A percentile compares a stretch with the other conserved stretches of the same genome.
Evolutionary conservation across 2,113 vertebrate species (phyloP).

Genomic region (Anseranas semipalmata): DNA sequence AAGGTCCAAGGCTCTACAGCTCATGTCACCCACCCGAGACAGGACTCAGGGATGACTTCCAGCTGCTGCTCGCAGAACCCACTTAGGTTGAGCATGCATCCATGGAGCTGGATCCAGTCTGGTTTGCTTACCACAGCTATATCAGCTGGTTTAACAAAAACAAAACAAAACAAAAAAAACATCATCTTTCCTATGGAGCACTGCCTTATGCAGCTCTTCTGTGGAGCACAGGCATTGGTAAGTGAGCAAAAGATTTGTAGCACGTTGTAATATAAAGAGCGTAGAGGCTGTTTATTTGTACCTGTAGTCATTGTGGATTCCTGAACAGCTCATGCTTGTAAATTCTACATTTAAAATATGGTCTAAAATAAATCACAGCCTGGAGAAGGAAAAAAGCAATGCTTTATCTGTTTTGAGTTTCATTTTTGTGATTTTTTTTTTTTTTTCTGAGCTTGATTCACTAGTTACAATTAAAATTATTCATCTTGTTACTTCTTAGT

Average conservation of each 20-base stretch:
- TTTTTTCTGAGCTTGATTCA: not conserved
- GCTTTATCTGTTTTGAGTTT: not conserved
- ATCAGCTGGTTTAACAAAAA: not conserved
- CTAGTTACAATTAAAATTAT: not conserved
- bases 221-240: not conserved
- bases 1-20: not conserved
- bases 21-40: not conserved
- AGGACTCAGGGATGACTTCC: not conserved
- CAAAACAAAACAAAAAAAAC: not conserved
- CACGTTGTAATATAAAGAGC: not conserved
- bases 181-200: not conserved
- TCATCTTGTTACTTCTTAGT: not conserved
- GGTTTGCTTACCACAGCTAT: not conserved
- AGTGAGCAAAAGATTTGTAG: not conserved
- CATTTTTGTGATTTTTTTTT: not conserved
- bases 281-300: not conserved
- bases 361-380: not conserved
- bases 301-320: not conserved
- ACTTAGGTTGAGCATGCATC: not conserved
- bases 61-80: not conserved
- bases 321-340: not conserved
- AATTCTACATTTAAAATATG: not conserved
- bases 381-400: not conserved
- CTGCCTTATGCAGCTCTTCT: not conserved
- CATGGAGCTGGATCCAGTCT: not conserved